These are phyloP conservation scores for Dendroctonus ponderosae DNA, from an alignment of 1,140 invertebrate species.

Conservation along the genomic window DNA sequence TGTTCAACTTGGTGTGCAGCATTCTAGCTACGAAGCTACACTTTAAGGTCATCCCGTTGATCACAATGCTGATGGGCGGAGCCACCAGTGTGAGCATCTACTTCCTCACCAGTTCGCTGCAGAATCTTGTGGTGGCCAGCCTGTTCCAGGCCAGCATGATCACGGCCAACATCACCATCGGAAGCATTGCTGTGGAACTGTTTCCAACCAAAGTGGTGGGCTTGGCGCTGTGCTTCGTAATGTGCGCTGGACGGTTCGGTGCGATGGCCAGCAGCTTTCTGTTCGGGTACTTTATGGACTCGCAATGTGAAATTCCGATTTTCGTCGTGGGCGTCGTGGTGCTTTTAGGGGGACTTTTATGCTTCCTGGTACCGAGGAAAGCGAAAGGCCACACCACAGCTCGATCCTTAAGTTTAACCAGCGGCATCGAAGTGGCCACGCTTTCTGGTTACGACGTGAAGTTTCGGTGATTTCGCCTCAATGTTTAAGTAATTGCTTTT, in stretches of 20 bases:
- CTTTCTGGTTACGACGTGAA: slow-evolving; percentile 21
- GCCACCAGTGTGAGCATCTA: slow-evolving; percentile 53
- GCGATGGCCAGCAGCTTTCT: slow-evolving; percentile 57
- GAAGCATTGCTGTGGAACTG: slow-evolving; percentile 57
- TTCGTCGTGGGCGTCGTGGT: slow-evolving; percentile 53
- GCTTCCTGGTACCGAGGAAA: slow-evolving; percentile 41
- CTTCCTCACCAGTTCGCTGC: slow-evolving; percentile 52
- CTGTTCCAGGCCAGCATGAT: slow-evolving; percentile 58
- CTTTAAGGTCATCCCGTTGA: slow-evolving; percentile 47
- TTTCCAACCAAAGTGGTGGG: slow-evolving; percentile 57
- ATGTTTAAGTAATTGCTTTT: too few relatives aligned
- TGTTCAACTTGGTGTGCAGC: slow-evolving; percentile 52
- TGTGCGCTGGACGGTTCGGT: slow-evolving; percentile 56
- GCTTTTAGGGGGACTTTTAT: slow-evolving; percentile 43
- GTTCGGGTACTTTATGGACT: slow-evolving; percentile 57
- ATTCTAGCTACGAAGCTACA: slow-evolving; percentile 46
- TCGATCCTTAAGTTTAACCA: slow-evolving; percentile 16
- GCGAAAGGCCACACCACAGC: background rate
- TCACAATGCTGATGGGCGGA: slow-evolving; percentile 55
- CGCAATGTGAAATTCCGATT: slow-evolving; percentile 55
- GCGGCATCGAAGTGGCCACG: slow-evolving; percentile 21
- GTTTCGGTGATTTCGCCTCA: slow-evolving; percentile 3
- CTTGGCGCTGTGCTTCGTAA: slow-evolving; percentile 55
- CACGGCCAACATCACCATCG: slow-evolving; percentile 58
- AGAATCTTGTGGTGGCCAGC: slow-evolving; percentile 56